Evolutionary conservation across 1,140 invertebrate genomes (phyloP), one percentile per base, ranked within the genome.

Genomic region (Leguminivora glycinivorella): DNA sequence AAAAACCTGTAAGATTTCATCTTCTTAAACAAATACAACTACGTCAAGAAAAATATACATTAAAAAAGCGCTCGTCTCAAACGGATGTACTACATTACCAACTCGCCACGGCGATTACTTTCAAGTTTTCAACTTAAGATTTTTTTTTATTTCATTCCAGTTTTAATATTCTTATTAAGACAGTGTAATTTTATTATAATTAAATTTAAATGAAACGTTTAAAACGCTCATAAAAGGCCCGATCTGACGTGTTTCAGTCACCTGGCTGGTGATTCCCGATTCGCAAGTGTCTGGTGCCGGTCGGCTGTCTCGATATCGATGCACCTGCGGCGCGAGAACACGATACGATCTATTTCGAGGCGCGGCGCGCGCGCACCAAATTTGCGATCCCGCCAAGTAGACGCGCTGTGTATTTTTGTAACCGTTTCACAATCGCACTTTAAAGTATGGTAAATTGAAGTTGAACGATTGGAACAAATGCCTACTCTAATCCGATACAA

Each of bases 331-430:
- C 75, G 84, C 82, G 70, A 86, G 83, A 91, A 91, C 90, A 77
- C 76, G 89, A 91, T 91, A 82, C 87, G 80, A 76, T 75, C 89
- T 91, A 91, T 91, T 91, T 91, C 82, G 69, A 81, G 80, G 82
- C 70, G 69, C 79, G 75, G 82, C 77, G 81, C 78, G 74, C 81
- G 68, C 87, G 85, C 80, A 88, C 89, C 88, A 90, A 91, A 90
- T 90, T 90, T 90, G 88, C 89, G 81, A 91, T 87, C 80, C 81
- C 81, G 80, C 84, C 83, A 85, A 88, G 84, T 85, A 83, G 84
- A 86, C 80, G 80, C 83, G 83, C 81, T 82, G 72, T 76, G 80
- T 90, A 90, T 91, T 90, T 91, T 88, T 79, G 84, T 85, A 84
- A 75, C 79, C 72, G 80, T 90, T 90, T 89, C 89, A 85, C 81